Evolutionary conservation across 2,797 vertebrate genomes (phyloP), one percentile per base, ranked within the genome.

Genomic region (Hippocampus kuda): DNA sequence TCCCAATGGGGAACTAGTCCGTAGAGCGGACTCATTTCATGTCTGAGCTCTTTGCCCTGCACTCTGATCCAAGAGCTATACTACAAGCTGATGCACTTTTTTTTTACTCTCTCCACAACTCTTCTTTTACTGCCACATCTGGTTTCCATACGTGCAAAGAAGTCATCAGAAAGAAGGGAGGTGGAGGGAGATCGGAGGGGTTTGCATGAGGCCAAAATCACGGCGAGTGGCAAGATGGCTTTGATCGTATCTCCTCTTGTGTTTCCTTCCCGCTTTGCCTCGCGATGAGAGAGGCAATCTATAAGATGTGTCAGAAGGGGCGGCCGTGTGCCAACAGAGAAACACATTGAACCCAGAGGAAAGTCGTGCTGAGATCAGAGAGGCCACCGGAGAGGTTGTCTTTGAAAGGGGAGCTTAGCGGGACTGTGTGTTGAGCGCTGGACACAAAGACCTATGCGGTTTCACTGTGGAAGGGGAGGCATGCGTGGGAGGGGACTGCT

Each of bases 111-210:
- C 53, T n/a, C n/a, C n/a, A 68, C 48, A 62, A 64, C 69, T 71
- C 70, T 34, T 74, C 72, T 27, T 24, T 71, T 71, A 67, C 65
- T 53, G 63, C 70, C 75, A 77, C 85, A 88, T 89, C 86, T 92
- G 89, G 79, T 87, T 89, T 85, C 82, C 81, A 88, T 91, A 81
- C 87, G 78, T 56, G 70, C 73, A 76, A 76, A 70, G 75, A 86
- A 88, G 83, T 86, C 87, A 86, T 83, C 70, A 72, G 75, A 73
- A 70, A 75, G 49, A 48, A 44, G 4, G 5, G 1, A 46, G 27
- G 13, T 7, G 42, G 13, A 26, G 68, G 69, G 65, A 71, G 68
- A 68, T 69, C 72, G 72, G 71, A 68, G 44, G 77, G 68, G 71
- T 61, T 74, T 67, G 73, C 77, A n/a, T n/a, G n/a, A n/a, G n/a